These are phyloP conservation scores for Galemys pyrenaicus DNA, from an alignment of 2,113 vertebrate genomes.

Conservation along the genomic window DNA sequence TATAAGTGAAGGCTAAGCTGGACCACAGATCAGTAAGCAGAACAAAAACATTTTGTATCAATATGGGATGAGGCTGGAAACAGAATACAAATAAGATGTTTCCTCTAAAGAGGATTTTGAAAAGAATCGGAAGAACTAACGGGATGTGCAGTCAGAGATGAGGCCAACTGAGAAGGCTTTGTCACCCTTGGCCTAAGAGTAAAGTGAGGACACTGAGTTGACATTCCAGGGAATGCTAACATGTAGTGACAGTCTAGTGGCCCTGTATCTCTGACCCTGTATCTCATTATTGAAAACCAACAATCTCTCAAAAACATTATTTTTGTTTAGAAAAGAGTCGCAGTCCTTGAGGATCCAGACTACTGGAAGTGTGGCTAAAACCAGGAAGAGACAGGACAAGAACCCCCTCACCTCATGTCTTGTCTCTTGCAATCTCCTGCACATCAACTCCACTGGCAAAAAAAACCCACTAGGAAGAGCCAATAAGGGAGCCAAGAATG, in stretches of 20 bases:
- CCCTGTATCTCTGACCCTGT: too few relatives aligned
- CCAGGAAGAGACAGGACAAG: background rate
- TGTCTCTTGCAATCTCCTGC: fast-evolving
- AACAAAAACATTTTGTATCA: background rate
- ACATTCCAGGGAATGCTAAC: background rate
- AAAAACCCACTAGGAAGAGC: background rate
- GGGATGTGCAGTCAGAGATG: background rate
- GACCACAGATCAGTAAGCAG: background rate
- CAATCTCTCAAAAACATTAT: too few relatives aligned
- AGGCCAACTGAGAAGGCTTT: background rate
- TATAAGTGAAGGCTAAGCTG: background rate
- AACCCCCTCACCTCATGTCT: fast-evolving
- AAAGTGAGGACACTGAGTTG: background rate
- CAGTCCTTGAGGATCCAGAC: background rate
- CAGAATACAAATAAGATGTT: background rate
- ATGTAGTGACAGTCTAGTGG: too few relatives aligned
- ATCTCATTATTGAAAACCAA: too few relatives aligned
- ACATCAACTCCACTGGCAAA: fast-evolving
- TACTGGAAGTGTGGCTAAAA: background rate
- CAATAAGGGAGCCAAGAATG: too few relatives aligned
- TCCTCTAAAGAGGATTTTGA: background rate
- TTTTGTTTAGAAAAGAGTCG: background rate
- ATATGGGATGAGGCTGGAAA: background rate
- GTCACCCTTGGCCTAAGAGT: background rate
- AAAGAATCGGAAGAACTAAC: background rate